These are phyloP conservation scores for Lineus longissimus DNA, from an alignment of 1,140 invertebrate genomes.

Conservation along the genomic window DNA sequence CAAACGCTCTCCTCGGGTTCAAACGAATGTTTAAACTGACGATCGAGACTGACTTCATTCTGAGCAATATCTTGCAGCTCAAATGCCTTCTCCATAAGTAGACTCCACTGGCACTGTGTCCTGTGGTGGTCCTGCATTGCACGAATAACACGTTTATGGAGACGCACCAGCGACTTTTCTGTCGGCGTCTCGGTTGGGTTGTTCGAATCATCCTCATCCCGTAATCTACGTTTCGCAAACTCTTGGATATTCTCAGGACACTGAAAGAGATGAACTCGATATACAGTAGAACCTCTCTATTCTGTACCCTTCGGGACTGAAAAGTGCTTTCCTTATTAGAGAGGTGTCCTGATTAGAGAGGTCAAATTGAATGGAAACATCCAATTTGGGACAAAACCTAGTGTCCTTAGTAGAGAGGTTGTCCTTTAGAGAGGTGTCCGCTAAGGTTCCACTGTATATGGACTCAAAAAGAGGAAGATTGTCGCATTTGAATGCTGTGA, in stretches of 20 bases:
- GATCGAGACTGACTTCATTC: slow-evolving; percentile 67
- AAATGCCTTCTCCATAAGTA: slow-evolving; percentile 71
- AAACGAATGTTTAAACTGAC: slow-evolving; percentile 15
- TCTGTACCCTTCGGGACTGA: too few species aligned
- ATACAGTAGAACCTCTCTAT: too few species aligned
- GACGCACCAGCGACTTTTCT: slow-evolving; percentile 54
- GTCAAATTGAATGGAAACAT: too few species aligned
- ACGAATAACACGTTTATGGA: slow-evolving; percentile 69
- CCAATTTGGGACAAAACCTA: too few species aligned
- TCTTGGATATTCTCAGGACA: slow-evolving; percentile 49
- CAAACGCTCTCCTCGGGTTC: slow-evolving; percentile 12
- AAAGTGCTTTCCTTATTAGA: too few species aligned
- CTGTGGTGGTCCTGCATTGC: slow-evolving; percentile 53
- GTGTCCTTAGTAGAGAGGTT: too few species aligned
- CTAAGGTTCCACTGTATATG: too few species aligned
- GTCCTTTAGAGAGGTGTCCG: too few species aligned
- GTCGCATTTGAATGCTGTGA: too few species aligned
- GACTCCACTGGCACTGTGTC: slow-evolving; percentile 88
- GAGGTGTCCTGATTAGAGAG: too few species aligned
- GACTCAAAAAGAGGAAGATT: too few species aligned
- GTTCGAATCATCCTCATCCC: slow-evolving; percentile 56
- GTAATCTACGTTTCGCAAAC: slow-evolving; percentile 32
- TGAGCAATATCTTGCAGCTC: slow-evolving; percentile 80
- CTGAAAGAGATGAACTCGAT: slow-evolving; percentile 26
- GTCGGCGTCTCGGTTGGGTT: slow-evolving; percentile 66